Conservation (phyloP, 2,797 vertebrate genomes). For the Tadarida brasiliensis region DNA sequence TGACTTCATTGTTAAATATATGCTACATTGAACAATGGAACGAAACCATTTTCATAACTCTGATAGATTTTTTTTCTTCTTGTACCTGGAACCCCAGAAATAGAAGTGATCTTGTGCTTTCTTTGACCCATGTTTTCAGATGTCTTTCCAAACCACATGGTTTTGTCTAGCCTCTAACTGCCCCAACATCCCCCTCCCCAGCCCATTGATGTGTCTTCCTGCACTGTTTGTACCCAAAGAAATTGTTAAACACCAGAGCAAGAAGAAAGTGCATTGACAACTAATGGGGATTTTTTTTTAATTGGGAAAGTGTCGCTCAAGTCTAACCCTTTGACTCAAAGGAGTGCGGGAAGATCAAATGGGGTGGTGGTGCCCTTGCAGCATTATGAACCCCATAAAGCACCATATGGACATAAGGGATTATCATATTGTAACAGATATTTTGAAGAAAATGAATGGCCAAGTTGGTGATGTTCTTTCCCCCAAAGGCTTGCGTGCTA, state of each 20-base stretch:
- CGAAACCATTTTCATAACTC: neutral
- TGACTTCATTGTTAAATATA: conserved; percentile 15
- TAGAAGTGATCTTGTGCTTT: neutral
- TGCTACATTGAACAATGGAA: neutral
- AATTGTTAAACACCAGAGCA: neutral
- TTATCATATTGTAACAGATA: neutral
- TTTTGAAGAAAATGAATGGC: conserved; percentile 54
- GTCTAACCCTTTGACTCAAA: neutral
- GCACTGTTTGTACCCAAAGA: neutral
- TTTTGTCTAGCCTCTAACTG: neutral
- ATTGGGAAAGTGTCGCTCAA: neutral
- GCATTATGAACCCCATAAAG: neutral
- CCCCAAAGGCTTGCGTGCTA: conserved; percentile 23
- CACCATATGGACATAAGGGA: neutral
- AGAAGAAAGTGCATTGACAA: neutral
- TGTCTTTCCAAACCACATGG: neutral
- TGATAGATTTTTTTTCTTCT: conserved; percentile 18
- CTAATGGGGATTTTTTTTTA: neutral
- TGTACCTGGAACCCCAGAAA: neutral
- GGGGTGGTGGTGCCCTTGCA: neutral
- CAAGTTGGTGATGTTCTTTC: conserved; percentile 18
- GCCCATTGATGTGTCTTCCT: neutral
- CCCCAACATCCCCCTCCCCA: neutral
- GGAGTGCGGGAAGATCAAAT: neutral
- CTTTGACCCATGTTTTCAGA: neutral